Percentiles rank a stretch among this genome's conserved stretches.
Evolutionary conservation across 2,113 vertebrate genomes (phyloP).

Genomic region (Hemicordylus capensis): DNA sequence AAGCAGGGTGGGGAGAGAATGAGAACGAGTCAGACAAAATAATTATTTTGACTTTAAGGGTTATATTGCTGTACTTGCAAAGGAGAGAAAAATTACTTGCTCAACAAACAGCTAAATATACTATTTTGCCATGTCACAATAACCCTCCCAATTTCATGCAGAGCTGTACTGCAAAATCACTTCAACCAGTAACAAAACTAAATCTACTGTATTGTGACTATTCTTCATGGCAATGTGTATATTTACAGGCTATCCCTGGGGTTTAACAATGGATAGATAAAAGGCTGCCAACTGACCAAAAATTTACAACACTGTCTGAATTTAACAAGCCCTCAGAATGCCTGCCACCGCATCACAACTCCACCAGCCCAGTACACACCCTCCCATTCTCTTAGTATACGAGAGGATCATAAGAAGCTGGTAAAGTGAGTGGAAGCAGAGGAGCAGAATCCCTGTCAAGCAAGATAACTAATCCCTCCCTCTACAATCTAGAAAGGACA

Average conservation of each 20-base stretch:
- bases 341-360: background rate
- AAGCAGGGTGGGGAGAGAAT: slow-evolving; percentile 4
- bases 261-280: background rate
- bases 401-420: background rate
- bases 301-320: background rate
- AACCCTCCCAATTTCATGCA: background rate
- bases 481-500: background rate
- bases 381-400: background rate
- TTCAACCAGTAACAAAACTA: too few relatives aligned
- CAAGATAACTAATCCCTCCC: background rate
- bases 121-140: background rate
- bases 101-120: rapidly evolving
- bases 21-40: background rate
- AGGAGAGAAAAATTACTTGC: slow-evolving; percentile 19
- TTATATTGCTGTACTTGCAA: background rate
- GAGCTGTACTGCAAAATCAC: background rate
- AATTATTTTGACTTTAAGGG: background rate
- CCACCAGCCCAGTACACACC: background rate
- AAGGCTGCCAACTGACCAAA: background rate
- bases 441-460: background rate
- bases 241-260: background rate
- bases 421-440: background rate
- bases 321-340: background rate
- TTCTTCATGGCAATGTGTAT: background rate
- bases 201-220: background rate